Base-by-base conservation (phyloP, 2,113 vertebrate genomes). In the Neomonachus schauinslandi region DNA sequence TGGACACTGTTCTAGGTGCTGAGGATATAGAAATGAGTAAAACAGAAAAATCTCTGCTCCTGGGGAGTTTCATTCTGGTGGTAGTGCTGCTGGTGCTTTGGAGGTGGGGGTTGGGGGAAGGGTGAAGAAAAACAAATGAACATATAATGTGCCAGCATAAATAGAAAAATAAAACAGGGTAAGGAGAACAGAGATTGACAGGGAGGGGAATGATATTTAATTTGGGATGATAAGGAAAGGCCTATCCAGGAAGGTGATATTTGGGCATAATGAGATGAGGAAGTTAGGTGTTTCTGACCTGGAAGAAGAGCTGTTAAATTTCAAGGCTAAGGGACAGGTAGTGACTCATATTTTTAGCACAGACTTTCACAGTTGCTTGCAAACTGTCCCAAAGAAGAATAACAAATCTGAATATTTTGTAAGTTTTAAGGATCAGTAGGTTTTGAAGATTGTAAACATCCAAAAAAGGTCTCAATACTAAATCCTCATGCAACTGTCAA, bases 41-140 rank as follows among this genome's bases (percentile, higher is more conserved):
- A 71, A 80, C 31, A 93, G 18, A 77, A 42, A 90, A 82, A 11
- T 53, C 9, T 10, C 36, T 46, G 21, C 1, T 92, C 3, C 69
- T 57, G 5, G 5, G 7, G 28, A 36, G 39, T 89, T 97, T 89
- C n/a, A 89, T 77, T 92, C 51, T 69, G 49, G 14, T 72, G 14
- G 71, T 26, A 19, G 18, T 71, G 71, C 36, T 74, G 71, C 11
- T 26, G 72, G 24, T 4, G 13, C 24, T 16, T 7, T 18, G 13
- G 42, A 0, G 1, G 7, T 4, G 3, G 3, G 39, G 11, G 13
- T 0, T 15, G 19, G 1, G 5, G 33, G 5, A 33, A 49, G 31
- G 4, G 3, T 8, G 24, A 36, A 82, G 33, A 36, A 31, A 82
- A 81, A 51, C 10, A 97, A 42, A 81, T 36, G 21, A 81, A 46